Evolutionary conservation across 2,888 invertebrate genomes (phyloP).

Genomic region (Platycnemis pennipes): DNA sequence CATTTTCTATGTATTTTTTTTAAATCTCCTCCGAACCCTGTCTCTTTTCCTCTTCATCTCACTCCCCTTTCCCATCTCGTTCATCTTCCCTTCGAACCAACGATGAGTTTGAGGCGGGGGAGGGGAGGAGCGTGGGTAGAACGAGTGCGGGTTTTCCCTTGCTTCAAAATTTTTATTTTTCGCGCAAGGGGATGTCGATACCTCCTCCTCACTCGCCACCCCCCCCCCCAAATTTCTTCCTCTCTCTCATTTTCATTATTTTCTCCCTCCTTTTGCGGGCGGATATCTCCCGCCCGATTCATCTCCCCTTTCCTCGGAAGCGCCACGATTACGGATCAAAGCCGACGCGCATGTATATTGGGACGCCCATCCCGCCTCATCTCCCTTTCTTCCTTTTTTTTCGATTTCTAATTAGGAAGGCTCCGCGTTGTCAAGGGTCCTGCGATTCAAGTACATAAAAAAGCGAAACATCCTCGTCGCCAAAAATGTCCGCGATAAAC

Average conservation of each 20-base stretch:
- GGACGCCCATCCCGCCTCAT: background rate
- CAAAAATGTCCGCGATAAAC: too few relatives aligned
- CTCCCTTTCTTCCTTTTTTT: background rate
- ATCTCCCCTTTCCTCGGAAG: background rate
- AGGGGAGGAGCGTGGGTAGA: too few relatives aligned
- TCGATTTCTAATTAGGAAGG: background rate
- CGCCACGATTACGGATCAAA: conserved; percentile 9
- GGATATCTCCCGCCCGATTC: background rate
- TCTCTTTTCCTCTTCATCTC: background rate
- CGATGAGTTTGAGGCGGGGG: too few relatives aligned
- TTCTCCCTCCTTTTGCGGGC: background rate
- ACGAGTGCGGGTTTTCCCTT: background rate
- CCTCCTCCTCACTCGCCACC: background rate
- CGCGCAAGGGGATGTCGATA: background rate
- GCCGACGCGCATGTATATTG: background rate
- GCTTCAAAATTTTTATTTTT: background rate
- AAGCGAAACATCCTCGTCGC: too few relatives aligned
- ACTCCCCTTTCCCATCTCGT: background rate
- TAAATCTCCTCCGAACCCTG: background rate
- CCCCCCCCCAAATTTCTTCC: background rate
- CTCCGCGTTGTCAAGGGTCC: too few relatives aligned
- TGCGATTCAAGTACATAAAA: too few relatives aligned
- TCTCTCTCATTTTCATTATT: background rate
- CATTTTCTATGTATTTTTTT: background rate
- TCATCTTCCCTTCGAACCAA: background rate